phyloP scores from a whole-genome alignment of 2,113 vertebrate species.

The Eonycteris spelaea region DNA sequence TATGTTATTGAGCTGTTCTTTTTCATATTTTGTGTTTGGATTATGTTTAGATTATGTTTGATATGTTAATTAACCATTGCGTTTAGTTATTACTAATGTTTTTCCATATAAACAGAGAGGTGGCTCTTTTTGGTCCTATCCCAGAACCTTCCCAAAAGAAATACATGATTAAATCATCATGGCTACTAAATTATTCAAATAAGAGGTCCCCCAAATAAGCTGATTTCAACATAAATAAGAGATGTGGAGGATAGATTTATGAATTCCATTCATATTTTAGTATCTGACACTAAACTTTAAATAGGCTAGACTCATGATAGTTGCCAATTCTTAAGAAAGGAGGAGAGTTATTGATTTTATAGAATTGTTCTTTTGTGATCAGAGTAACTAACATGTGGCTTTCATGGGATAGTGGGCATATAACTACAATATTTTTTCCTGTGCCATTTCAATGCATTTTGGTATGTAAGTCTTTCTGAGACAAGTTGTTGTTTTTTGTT shows the following conservation, averaged over 20 bases:
- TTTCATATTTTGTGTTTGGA: slow-evolving; percentile 30
- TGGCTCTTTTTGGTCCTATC: not conserved
- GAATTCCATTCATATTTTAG: not conserved
- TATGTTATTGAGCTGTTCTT: not conserved
- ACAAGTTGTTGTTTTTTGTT: not conserved
- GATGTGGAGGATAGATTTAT: too few species aligned
- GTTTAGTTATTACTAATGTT: slow-evolving; percentile 14
- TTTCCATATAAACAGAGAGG: not conserved
- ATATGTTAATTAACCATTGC: slow-evolving; percentile 18
- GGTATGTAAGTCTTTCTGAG: not conserved
- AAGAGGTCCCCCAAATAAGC: not conserved
- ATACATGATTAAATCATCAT: not conserved
- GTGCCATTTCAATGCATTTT: not conserved
- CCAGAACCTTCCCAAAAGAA: not conserved
- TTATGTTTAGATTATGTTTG: slow-evolving; percentile 27
- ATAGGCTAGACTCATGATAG: not conserved
- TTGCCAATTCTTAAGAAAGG: not conserved
- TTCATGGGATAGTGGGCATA: not conserved
- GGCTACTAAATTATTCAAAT: not conserved
- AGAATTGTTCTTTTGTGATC: not conserved
- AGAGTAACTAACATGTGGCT: not conserved
- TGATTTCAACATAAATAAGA: not conserved
- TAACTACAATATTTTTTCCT: not conserved
- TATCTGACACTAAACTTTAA: not conserved
- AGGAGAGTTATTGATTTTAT: not conserved